Base-by-base conservation (phyloP, 2,797 vertebrate genomes). In the Danio tinwini region DNA sequence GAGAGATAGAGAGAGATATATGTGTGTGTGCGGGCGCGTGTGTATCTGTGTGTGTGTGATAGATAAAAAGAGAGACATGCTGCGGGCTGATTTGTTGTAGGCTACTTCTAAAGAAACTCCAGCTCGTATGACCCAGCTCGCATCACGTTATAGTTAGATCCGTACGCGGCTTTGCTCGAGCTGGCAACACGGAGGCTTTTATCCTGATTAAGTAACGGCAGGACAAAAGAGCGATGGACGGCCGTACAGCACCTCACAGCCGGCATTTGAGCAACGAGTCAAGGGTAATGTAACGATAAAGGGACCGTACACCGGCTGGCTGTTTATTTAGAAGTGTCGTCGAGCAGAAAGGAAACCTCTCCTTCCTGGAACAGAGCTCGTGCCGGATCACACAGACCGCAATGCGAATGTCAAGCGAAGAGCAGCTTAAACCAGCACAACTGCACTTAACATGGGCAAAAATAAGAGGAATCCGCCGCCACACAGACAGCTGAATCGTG, bases 151-250 rank as follows among this genome's bases (percentile, higher is more conserved):
- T 0, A 52, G 44, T 0, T 52, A 13, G 49, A 52, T 5, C 49
- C 49, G 13, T 52, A 70, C 58, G 58, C 58, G 47, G 59, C 29
- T 63, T 75, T 63, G 58, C 59, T 13, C 53, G 58, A 71, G 47
- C 63, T 77, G 49, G 45, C 47, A 53, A 17, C 67, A 40, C 37
- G 68, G 67, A 61, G 17, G 58, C 67, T 63, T 79, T 55, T 63
- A 72, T 79, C 68, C 47, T 29, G 47, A 79, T 64, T 63, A 47
- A 79, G 69, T 64, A 64, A 72, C 77, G 21, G 59, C 40, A 14
- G 16, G 49, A 44, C 45, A 55, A 29, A 53, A 53, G 49, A 52
- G 59, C 16, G 29, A 19, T 44, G 39, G 58, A 14, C 16, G 13
- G 47, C n/a, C 11, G 14, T 29, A 8, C 72, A 74, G 42, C 71